These are phyloP conservation scores for Sarcophaga variegata DNA, from an alignment of 2,888 invertebrate genomes.

Conservation along the genomic window DNA sequence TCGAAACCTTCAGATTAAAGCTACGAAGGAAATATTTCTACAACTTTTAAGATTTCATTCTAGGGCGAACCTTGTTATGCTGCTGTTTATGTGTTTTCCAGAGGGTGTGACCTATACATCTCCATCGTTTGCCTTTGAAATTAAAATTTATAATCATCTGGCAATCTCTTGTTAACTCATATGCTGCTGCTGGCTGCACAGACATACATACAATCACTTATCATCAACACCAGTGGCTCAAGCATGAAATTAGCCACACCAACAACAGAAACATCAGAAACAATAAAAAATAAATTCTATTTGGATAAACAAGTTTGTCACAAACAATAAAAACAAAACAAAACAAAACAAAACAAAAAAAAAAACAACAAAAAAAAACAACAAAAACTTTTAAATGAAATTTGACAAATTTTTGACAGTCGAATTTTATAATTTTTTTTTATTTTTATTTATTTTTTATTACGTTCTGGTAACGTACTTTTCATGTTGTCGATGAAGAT, in stretches of 20 bases:
- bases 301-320: constrained; percentile 35
- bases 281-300: constrained; percentile 21
- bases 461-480: not conserved
- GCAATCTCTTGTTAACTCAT: no score
- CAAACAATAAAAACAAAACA: not conserved
- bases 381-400: constrained; percentile 41
- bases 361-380: not conserved
- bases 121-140: no score
- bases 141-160: no score
- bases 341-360: not conserved
- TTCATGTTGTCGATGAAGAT: constrained; percentile 20
- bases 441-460: constrained; percentile 1
- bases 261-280: not conserved
- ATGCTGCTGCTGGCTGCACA: not conserved
- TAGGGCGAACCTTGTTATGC: no score
- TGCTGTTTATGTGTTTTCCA: no score
- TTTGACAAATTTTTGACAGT: constrained; percentile 62
- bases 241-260: constrained; percentile 3
- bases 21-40: no score
- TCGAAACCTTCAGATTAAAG: no score
- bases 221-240: not conserved
- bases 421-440: constrained; percentile 21
- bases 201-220: not conserved
- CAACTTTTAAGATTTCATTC: no score
- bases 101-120: no score